Conservation (phyloP, 2,888 invertebrate genomes). For the Eulithis prunata region DNA sequence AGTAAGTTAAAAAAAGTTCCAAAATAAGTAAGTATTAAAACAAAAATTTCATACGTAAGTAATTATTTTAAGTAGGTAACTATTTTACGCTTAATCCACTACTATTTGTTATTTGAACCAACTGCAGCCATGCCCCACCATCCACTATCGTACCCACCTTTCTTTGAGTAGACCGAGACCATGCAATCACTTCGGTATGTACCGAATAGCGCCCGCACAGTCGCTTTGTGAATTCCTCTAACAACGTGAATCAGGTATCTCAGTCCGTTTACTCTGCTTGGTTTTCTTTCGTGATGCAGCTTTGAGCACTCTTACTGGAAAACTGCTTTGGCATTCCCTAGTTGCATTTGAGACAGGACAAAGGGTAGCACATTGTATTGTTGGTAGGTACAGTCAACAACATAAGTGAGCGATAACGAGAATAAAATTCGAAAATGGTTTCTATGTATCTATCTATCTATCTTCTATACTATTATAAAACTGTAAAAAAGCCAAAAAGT, state of each 20-base stretch:
- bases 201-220: no score
- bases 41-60: no score
- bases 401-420: no score
- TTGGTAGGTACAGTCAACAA: no score
- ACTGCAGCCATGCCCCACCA: slow-evolving; percentile 7
- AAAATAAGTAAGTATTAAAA: no score
- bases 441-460: no score
- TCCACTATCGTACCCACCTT: slow-evolving; percentile 1
- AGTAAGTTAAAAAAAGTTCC: no score
- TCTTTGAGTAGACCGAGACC: slow-evolving; percentile 20
- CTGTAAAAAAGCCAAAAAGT: no score
- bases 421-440: no score
- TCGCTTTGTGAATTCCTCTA: slow-evolving; percentile 35
- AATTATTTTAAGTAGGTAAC: no score
- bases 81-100: no score
- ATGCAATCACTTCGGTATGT: slow-evolving; percentile 28
- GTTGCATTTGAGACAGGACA: slow-evolving; percentile 46
- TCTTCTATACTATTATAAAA: no score
- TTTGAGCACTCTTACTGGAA: slow-evolving; percentile 28
- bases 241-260: slow-evolving; percentile 43
- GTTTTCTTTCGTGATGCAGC: slow-evolving; percentile 37
- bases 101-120: background rate
- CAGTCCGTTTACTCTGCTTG: slow-evolving; percentile 39
- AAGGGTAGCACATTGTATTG: slow-evolving; percentile 2
- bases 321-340: slow-evolving; percentile 13